Conservation (phyloP, 2,888 invertebrate species). For the Masnerella sp. region DNA sequence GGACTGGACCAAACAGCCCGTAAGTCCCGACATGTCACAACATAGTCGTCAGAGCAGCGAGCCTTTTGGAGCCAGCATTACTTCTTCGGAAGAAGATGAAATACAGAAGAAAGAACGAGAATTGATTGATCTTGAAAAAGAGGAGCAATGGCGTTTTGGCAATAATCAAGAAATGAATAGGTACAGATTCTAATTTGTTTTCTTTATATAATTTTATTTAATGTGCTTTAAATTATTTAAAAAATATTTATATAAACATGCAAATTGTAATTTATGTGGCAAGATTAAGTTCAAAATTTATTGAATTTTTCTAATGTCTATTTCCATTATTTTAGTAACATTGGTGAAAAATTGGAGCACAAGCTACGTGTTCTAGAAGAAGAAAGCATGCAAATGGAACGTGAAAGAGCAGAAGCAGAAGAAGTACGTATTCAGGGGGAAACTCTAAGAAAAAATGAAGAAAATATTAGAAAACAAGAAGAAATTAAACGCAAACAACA, state of each 20-base stretch:
- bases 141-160: slow-evolving; percentile 81
- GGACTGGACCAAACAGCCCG: slow-evolving; percentile 75
- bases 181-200: slow-evolving; percentile 63
- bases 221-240: background rate
- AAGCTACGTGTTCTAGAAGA: slow-evolving; percentile 80
- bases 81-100: slow-evolving; percentile 88
- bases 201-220: no score
- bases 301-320: no score
- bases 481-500: slow-evolving; percentile 70
- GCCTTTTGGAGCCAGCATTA: slow-evolving; percentile 85
- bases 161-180: slow-evolving; percentile 73
- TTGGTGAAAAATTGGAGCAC: slow-evolving; percentile 80
- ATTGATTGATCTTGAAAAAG: slow-evolving; percentile 82
- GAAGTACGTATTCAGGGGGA: slow-evolving; percentile 70
- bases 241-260: no score
- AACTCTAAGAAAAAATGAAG: slow-evolving; percentile 73
- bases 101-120: slow-evolving; percentile 83
- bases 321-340: slow-evolving; percentile 73
- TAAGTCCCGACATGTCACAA: slow-evolving; percentile 78
- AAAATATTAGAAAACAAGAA: slow-evolving; percentile 71
- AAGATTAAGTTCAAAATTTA: background rate
- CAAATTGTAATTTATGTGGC: no score
- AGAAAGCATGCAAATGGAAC: slow-evolving; percentile 78
- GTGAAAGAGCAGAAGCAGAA: slow-evolving; percentile 74
- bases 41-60: slow-evolving; percentile 91